Evolutionary conservation across 92 coral and sea anemone genomes (phyloP).

Genomic region (Zoanthus solanderi): DNA sequence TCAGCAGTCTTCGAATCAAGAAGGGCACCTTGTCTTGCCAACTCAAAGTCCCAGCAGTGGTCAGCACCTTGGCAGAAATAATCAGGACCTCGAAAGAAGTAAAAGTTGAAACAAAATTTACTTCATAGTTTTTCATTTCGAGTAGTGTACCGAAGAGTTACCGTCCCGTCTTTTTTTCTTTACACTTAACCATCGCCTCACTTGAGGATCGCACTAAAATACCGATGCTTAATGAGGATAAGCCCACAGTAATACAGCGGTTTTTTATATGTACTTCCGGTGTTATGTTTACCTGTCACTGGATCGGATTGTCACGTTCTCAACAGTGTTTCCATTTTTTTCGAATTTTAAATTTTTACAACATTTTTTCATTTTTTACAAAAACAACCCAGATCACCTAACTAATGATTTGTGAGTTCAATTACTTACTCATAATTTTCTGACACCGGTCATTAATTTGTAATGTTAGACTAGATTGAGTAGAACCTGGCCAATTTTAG

Average conservation of each 20-base stretch:
- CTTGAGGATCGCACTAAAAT: background rate
- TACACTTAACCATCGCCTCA: background rate
- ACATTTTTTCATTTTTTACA: no score
- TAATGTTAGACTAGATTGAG: no score
- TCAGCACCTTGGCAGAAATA: conserved; percentile 37
- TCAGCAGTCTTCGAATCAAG: conserved; percentile 41
- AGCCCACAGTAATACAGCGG: background rate
- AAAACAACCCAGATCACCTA: no score
- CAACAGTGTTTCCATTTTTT: no score
- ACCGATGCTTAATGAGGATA: background rate
- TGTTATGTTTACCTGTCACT: background rate
- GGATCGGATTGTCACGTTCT: no score
- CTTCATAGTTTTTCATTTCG: background rate
- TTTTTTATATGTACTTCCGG: background rate
- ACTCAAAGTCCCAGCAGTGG: conserved; percentile 47
- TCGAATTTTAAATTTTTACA: no score
- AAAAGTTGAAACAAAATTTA: background rate
- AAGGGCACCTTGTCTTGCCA: conserved; percentile 24
- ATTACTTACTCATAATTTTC: no score
- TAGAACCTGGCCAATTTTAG: no score
- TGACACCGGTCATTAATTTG: no score
- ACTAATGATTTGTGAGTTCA: no score
- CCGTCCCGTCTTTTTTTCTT: background rate
- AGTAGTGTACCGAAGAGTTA: background rate
- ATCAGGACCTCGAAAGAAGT: conserved; percentile 15